These are phyloP conservation scores for Grammomys dolichurus DNA, from an alignment of 2,113 vertebrate species.

Conservation along the genomic window DNA sequence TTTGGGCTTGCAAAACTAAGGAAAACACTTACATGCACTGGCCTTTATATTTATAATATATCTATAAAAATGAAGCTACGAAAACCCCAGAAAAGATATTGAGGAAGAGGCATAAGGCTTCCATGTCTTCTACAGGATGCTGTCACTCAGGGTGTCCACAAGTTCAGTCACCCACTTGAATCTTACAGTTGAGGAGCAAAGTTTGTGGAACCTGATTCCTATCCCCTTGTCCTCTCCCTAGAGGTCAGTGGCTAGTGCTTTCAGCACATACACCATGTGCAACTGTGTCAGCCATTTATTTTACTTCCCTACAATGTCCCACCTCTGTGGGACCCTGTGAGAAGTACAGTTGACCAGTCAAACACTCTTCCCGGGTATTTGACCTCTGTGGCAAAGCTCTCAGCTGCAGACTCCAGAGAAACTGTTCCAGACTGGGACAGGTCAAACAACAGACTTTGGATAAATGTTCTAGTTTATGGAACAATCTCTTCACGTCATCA, in stretches of 20 bases:
- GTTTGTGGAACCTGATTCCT: not conserved
- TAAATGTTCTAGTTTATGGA: slow-evolving; percentile 5
- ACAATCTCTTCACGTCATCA: not conserved
- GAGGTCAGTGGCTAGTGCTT: not conserved
- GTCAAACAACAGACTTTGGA: slow-evolving; percentile 23
- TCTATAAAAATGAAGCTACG: not conserved
- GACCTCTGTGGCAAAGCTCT: not conserved
- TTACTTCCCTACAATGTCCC: too few relatives aligned
- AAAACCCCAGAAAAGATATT: too few relatives aligned
- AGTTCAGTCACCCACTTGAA: not conserved
- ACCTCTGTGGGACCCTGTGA: not conserved
- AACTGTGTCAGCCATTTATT: not conserved
- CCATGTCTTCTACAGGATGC: not conserved
- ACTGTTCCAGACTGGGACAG: not conserved
- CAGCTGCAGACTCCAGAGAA: not conserved
- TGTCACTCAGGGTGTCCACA: not conserved
- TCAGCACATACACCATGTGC: not conserved
- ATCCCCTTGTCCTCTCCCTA: too few relatives aligned
- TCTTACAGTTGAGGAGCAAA: not conserved
- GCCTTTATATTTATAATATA: not conserved
- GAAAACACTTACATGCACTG: not conserved
- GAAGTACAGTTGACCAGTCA: not conserved
- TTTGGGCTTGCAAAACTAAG: not conserved
- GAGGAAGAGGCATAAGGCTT: not conserved
- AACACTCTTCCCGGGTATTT: not conserved